phyloP scores from a whole-genome alignment of 1,140 invertebrate genomes.

The Condylostylus longicornis region DNA sequence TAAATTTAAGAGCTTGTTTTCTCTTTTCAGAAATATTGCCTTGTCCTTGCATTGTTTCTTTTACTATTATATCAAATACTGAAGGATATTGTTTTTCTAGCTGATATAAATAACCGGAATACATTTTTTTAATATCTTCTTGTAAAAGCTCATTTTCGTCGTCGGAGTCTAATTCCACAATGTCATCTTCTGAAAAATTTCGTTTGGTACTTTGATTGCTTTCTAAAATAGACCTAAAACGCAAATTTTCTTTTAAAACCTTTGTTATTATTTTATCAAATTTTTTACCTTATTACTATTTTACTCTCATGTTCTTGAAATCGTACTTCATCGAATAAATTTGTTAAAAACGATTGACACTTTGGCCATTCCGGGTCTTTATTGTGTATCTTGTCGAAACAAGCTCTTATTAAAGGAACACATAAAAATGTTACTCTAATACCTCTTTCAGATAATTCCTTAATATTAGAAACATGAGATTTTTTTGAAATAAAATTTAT shows the following conservation, averaged over 20 bases:
- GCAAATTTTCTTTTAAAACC: too few species aligned
- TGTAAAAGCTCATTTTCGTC: conserved; percentile 11
- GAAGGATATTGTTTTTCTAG: conserved; percentile 48
- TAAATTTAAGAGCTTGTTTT: conserved; percentile 19
- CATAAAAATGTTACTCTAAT: conserved; percentile 19
- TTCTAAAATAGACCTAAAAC: conserved; percentile 35
- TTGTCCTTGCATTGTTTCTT: conserved; percentile 26
- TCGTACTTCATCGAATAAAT: conserved; percentile 15
- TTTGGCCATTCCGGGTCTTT: conserved; percentile 5
- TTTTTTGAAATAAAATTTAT: conserved; percentile 19
- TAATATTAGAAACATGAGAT: conserved; percentile 16
- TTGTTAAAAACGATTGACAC: conserved; percentile 18
- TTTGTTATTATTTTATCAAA: conserved; percentile 37
- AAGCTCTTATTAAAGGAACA: conserved; percentile 15
- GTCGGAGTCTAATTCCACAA: conserved; percentile 32
- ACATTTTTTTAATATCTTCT: conserved; percentile 29
- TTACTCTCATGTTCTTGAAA: conserved; percentile 19
- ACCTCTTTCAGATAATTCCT: conserved; percentile 15
- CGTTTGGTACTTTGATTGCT: conserved; percentile 6
- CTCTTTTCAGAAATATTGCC: conserved; percentile 10
- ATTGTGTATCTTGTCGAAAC: conserved; percentile 15
- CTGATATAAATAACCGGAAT: conserved; percentile 33
- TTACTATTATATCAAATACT: conserved; percentile 47
- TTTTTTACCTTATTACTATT: conserved; percentile 37
- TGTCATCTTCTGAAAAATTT: conserved; percentile 18